phyloP scores from a whole-genome alignment of 2,113 vertebrate genomes.

The Apteryx owenii region DNA sequence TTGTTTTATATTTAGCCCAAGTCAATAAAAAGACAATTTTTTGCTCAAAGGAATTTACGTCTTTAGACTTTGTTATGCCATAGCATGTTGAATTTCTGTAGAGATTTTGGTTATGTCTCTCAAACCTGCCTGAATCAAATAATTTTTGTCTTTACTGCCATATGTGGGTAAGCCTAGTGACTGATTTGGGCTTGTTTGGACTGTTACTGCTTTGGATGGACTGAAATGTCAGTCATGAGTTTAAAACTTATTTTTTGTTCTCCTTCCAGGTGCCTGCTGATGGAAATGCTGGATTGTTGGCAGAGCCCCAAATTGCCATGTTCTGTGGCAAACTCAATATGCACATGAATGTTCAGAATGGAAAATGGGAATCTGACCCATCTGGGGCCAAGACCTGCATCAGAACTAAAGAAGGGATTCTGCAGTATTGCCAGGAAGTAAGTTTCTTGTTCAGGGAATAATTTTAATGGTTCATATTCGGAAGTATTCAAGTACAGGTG shows the following conservation, averaged over 20 bases:
- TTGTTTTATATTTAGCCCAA: not conserved
- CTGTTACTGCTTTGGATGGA: not conserved
- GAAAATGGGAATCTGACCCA: conserved; percentile 95
- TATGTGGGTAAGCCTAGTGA: not conserved
- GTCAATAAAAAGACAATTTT: not conserved
- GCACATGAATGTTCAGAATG: conserved; percentile 96
- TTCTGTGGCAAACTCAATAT: conserved; percentile 97
- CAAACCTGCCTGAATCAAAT: not conserved
- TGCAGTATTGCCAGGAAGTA: conserved; percentile 98
- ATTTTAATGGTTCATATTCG: rapidly evolving
- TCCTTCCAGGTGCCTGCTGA: conserved; percentile 89
- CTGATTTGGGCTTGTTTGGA: not conserved
- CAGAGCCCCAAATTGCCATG: conserved; percentile 97
- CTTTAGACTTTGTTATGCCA: not conserved
- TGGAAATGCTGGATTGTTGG: conserved; percentile 89
- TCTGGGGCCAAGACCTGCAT: conserved; percentile 92
- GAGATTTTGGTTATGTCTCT: not conserved
- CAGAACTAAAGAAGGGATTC: conserved; percentile 93
- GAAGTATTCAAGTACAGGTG: not conserved
- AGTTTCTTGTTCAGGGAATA: not conserved
- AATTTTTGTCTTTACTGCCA: not conserved
- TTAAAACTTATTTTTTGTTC: not conserved
- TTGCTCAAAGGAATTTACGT: not conserved
- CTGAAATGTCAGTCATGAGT: not conserved
- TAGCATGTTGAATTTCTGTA: not conserved